Base-by-base conservation (phyloP, 1,140 invertebrate species). In the Tetranychus cinnabarinus region DNA sequence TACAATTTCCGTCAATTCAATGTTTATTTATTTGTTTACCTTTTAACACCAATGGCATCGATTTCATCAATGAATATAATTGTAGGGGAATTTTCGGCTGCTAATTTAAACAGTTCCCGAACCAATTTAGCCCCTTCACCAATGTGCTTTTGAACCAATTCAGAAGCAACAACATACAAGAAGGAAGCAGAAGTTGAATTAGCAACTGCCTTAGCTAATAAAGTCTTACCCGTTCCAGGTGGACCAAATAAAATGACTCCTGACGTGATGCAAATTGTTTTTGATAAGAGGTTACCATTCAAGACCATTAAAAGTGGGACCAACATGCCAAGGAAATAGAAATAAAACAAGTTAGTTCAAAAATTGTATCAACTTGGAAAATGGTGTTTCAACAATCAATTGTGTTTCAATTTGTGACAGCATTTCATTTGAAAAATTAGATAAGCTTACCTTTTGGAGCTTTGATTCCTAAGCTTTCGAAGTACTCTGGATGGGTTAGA, bases 391-490 rank as follows among this genome's bases (percentile, higher is more conserved):
- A 23, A 23, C 23, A 23, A 23, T 23, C 23, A 93, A 99, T 97
- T 61, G 95, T 99, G 74, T 93, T 92, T 31, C 88, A 91, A 75
- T 46, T 46, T 46, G 15, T 46, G 15, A 8, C 1, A 10, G 15
- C 0, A 46, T 46, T 10, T 46, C 45, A 15, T 46, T 10, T 46
- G 0, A 42, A 42, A 6, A 10, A 42, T 42, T 42, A 42, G 39
- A 42, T 42, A 42, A 42, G 10, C 39, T 52, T 93, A 67, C 93
- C 93, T 72, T 97, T 97, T 0, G 93, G 93, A 23, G 93, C 92
- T 71, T 93, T 92, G 62, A 98, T 97, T 64, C 95, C 95, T 91
- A 98, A 97, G 76, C 97, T 92, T 74, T 97, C 92, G 71, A 97
- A 98, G 73, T 97, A 97, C 74, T 98, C 93, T n/a, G 92, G 92